Evolutionary conservation across 2,888 invertebrate species (phyloP).

Genomic region (Marronus borbonicus): DNA sequence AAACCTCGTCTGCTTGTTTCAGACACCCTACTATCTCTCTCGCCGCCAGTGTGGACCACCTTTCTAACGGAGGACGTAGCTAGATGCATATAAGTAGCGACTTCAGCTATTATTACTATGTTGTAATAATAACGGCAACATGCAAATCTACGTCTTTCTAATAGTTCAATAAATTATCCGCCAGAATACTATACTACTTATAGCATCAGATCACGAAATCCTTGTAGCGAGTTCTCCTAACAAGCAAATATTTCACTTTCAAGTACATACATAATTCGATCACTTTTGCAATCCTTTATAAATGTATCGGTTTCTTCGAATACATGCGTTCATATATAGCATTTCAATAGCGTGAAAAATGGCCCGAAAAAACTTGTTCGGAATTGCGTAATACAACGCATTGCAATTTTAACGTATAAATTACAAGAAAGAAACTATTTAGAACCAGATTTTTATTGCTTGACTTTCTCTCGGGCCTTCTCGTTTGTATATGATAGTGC

Average conservation of each 20-base stretch:
- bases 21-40: too few relatives aligned
- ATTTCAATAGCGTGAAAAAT: conserved; percentile 3
- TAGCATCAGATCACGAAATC: not conserved
- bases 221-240: not conserved
- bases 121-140: too few relatives aligned
- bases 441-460: conserved; percentile 13
- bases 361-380: not conserved
- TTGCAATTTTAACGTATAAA: conserved; percentile 1
- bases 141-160: too few relatives aligned
- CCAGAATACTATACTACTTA: not conserved
- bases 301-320: not conserved
- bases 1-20: too few relatives aligned
- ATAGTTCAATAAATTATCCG: too few relatives aligned
- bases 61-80: too few relatives aligned
- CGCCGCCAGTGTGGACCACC: too few relatives aligned
- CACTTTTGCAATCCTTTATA: conserved; percentile 1
- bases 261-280: not conserved
- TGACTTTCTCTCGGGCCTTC: conserved; percentile 7
- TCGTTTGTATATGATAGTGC: not conserved
- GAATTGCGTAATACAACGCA: not conserved
- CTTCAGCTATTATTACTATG: too few relatives aligned
- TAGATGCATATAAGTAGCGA: too few relatives aligned
- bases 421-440: not conserved
- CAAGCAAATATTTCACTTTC: not conserved
- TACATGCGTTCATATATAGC: not conserved